A percentile compares a stretch with the other conserved stretches of the same genome.
phyloP scores from a whole-genome alignment of 2,888 invertebrate genomes.

The Ochlodes sylvanus region DNA sequence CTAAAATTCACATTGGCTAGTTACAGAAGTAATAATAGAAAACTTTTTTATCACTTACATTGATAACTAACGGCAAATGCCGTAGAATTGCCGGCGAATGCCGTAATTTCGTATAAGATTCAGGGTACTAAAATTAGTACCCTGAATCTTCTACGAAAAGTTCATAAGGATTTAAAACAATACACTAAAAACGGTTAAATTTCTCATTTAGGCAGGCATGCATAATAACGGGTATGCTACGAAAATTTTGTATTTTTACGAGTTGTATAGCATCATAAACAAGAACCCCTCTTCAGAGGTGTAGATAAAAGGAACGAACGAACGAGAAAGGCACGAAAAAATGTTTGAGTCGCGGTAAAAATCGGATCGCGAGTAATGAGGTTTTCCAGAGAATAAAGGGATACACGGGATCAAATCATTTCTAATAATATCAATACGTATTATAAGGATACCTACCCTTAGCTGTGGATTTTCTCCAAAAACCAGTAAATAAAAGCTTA shows the following conservation, averaged over 20 bases:
- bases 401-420: slow-evolving; percentile 16
- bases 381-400: slow-evolving; percentile 16
- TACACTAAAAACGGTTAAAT: too few relatives aligned
- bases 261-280: slow-evolving; percentile 15
- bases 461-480: neutral
- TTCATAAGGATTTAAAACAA: too few relatives aligned
- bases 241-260: slow-evolving; percentile 18
- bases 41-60: too few relatives aligned
- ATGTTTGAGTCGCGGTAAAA: slow-evolving; percentile 10
- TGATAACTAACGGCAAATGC: too few relatives aligned
- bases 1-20: too few relatives aligned
- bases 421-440: slow-evolving; percentile 1
- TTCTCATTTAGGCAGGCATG: too few relatives aligned
- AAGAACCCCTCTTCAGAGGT: slow-evolving; percentile 13
- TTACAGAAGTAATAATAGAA: too few relatives aligned
- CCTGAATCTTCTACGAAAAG: too few relatives aligned
- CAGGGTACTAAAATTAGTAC: too few relatives aligned
- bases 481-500: too few relatives aligned
- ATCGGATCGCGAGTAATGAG: slow-evolving; percentile 13
- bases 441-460: neutral
- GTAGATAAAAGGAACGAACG: slow-evolving; percentile 8
- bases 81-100: too few relatives aligned
- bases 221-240: neutral
- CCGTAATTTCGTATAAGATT: too few relatives aligned
- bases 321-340: slow-evolving; percentile 6